Percentiles rank a stretch among this genome's conserved stretches.
phyloP scores from a whole-genome alignment of 2,888 invertebrate species.

The Ichneumoninae sp. region DNA sequence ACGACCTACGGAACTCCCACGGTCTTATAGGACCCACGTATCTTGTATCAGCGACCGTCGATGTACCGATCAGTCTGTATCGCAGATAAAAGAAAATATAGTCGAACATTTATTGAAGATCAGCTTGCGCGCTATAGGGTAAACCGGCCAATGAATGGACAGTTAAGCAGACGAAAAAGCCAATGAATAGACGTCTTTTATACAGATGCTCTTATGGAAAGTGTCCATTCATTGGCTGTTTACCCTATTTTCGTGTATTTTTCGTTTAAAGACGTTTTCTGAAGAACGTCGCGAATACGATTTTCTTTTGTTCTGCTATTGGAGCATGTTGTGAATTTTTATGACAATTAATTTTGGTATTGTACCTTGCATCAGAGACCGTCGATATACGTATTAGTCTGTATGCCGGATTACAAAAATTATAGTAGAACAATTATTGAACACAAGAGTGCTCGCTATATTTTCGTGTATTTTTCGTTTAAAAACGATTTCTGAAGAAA shows the following conservation, averaged over 20 bases:
- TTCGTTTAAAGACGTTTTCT: not conserved
- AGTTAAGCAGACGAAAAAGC: too few species aligned
- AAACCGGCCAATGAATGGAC: too few species aligned
- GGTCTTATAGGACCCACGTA: not conserved
- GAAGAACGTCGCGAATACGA: not conserved
- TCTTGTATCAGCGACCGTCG: not conserved
- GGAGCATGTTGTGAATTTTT: not conserved
- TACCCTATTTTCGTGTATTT: too few species aligned
- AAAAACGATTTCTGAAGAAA: not conserved
- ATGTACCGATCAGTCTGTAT: not conserved
- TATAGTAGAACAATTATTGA: not conserved
- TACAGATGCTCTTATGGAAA: too few species aligned
- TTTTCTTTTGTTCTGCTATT: not conserved
- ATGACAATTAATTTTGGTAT: not conserved
- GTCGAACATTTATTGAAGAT: not conserved
- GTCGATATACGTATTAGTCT: not conserved
- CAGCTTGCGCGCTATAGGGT: not conserved
- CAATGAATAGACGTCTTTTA: too few species aligned
- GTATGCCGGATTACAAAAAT: not conserved
- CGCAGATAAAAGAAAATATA: not conserved
- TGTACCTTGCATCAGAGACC: too few species aligned
- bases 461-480: not conserved
- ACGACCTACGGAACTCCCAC: not conserved
- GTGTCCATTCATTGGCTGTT: too few species aligned
- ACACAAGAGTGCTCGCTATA: not conserved